Evolutionary conservation across 1,140 invertebrate genomes (phyloP).

Genomic region (Phthorimaea operculella): DNA sequence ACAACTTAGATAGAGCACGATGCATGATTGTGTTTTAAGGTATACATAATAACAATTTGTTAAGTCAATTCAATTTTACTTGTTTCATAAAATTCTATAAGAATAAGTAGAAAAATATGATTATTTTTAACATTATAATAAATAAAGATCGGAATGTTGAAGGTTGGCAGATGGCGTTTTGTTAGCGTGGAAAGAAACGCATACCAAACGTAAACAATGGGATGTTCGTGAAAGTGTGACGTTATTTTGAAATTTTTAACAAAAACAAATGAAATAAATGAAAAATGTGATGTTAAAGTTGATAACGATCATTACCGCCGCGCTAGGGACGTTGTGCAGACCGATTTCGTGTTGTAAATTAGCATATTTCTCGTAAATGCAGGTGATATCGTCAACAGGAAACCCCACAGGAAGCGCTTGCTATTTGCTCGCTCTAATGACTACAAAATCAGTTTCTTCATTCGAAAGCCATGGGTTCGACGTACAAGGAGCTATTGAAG

Average conservation of each 20-base stretch:
- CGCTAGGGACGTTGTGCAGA: neutral
- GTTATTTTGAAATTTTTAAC: constrained; percentile 39
- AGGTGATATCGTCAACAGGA: constrained; percentile 37
- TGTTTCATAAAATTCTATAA: too few species aligned
- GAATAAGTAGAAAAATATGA: too few species aligned
- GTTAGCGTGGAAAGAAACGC: constrained; percentile 24
- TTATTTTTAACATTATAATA: too few species aligned
- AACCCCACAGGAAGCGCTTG: constrained; percentile 54
- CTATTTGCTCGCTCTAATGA: constrained; percentile 37
- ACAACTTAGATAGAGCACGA: too few species aligned
- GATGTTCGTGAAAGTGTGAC: constrained; percentile 26
- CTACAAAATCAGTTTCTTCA: constrained; percentile 36
- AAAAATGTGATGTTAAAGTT: constrained; percentile 13
- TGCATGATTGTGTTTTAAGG: too few species aligned
- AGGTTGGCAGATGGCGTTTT: too few species aligned
- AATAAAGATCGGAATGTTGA: too few species aligned
- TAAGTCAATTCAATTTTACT: too few species aligned
- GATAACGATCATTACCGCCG: neutral
- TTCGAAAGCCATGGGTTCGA: constrained; percentile 49
- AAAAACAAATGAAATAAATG: constrained; percentile 23
- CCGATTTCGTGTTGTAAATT: neutral
- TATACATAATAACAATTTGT: too few species aligned
- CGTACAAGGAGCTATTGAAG: constrained; percentile 54
- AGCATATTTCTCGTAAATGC: neutral
- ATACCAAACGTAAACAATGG: constrained; percentile 30